These are phyloP conservation scores for Pelobates cultripes DNA, from an alignment of 2,797 vertebrate genomes.

Conservation along the genomic window DNA sequence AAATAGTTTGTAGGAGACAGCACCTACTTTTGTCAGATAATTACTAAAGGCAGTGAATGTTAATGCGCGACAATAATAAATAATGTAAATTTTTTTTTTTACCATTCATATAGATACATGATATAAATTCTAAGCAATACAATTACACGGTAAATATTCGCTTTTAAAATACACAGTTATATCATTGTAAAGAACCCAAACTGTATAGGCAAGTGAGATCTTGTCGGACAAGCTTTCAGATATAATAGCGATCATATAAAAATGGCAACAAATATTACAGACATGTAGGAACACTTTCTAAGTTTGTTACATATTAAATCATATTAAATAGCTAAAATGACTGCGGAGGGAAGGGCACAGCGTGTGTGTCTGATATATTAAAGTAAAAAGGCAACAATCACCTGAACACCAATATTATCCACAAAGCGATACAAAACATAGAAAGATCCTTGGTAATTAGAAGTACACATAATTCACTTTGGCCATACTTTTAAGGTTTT, in stretches of 20 bases:
- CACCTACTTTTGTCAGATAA: too few species aligned
- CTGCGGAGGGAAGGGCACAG: background rate
- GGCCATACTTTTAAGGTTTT: background rate
- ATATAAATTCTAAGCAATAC: background rate
- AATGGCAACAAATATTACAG: background rate
- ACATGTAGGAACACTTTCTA: slow-evolving; percentile 1
- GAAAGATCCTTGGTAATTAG: slow-evolving; percentile 17
- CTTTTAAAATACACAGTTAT: slow-evolving; percentile 1
- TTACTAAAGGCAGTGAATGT: too few species aligned
- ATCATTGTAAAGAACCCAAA: background rate
- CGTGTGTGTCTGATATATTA: background rate
- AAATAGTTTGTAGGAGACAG: too few species aligned
- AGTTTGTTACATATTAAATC: background rate
- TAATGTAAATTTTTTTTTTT: too few species aligned
- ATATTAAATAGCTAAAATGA: background rate
- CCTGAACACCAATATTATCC: slow-evolving; percentile 29
- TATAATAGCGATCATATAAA: slow-evolving; percentile 20
- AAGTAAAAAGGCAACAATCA: slow-evolving; percentile 15
- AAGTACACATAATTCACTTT: slow-evolving; percentile 7
- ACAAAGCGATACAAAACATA: slow-evolving; percentile 19
- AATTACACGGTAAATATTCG: slow-evolving; percentile 1
- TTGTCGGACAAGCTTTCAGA: background rate
- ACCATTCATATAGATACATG: background rate
- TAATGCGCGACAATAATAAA: too few species aligned
- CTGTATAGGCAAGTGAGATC: slow-evolving; percentile 5